Conservation (phyloP, 2,797 vertebrate species). For the Sebastes paucispinis region DNA sequence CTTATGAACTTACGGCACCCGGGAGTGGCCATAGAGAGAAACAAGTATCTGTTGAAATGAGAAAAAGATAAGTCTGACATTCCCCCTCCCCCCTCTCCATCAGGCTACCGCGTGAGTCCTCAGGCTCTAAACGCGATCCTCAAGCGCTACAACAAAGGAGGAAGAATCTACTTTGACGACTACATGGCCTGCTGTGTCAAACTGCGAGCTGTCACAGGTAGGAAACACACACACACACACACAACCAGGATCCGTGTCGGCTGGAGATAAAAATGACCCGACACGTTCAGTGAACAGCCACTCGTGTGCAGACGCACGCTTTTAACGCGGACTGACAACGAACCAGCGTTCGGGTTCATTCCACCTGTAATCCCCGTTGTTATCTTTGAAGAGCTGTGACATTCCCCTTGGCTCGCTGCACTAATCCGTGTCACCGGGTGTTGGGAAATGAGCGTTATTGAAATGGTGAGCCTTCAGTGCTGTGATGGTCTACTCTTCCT, state of each 20-base stretch:
- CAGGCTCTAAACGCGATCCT: slow-evolving; percentile 83
- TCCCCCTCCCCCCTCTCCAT: accelerated
- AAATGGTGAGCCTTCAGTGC: not conserved
- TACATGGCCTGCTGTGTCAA: slow-evolving; percentile 93
- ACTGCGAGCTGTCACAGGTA: slow-evolving; percentile 89
- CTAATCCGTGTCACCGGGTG: not conserved
- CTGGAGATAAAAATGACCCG: not conserved
- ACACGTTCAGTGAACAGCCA: not conserved
- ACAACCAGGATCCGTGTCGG: not conserved
- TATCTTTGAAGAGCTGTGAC: not conserved
- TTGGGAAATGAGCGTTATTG: not conserved
- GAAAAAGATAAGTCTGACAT: not conserved
- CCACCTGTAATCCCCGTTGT: not conserved
- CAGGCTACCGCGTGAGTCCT: slow-evolving; percentile 89
- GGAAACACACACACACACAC: not conserved
- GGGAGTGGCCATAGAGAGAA: too few species aligned
- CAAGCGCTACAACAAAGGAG: slow-evolving; percentile 89
- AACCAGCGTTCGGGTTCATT: not conserved
- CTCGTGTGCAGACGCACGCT: not conserved
- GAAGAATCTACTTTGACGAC: slow-evolving; percentile 91
- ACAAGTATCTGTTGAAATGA: too few species aligned
- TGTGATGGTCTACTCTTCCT: not conserved
- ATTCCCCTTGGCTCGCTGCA: not conserved
- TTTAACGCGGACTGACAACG: not conserved
- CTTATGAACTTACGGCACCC: too few species aligned